phyloP scores from a whole-genome alignment of 2,888 invertebrate genomes.

The Antitype chi region DNA sequence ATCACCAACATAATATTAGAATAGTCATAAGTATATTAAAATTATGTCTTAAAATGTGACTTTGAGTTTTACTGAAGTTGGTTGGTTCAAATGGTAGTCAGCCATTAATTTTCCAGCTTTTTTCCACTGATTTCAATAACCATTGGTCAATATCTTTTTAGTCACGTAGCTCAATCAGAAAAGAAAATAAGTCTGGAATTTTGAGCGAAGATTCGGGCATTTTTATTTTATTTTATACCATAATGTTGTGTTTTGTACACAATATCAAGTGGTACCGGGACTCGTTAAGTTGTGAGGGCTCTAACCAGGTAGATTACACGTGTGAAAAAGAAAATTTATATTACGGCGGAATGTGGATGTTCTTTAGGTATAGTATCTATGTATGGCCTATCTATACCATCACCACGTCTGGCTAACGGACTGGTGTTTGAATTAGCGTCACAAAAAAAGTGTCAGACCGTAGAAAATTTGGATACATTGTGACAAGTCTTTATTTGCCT shows the following conservation, averaged over 20 bases:
- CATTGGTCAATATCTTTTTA: not conserved
- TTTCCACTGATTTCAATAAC: not conserved
- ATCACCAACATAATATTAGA: not conserved
- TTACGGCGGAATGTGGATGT: not conserved
- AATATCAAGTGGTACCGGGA: not conserved
- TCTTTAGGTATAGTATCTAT: not conserved
- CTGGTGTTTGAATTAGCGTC: not conserved
- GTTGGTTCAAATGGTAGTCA: not conserved
- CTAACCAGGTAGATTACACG: not conserved
- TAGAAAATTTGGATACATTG: not conserved
- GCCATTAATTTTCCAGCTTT: not conserved
- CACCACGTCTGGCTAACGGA: not conserved
- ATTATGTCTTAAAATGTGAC: not conserved
- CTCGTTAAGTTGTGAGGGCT: constrained; percentile 17
- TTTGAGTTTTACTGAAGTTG: not conserved
- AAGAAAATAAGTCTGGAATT: not conserved
- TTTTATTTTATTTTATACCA: not conserved
- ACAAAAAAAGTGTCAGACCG: not conserved
- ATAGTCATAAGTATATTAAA: not conserved
- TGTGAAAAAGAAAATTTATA: not conserved
- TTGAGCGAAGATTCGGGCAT: not conserved
- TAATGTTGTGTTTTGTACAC: not conserved
- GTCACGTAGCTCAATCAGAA: not conserved
- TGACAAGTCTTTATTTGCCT: not conserved
- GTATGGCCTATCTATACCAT: too few relatives aligned